A percentile compares a stretch with the other conserved stretches of the same genome.
These are phyloP conservation scores for Amblyteles armatorius DNA, from an alignment of 2,888 invertebrate species.

Conservation along the genomic window DNA sequence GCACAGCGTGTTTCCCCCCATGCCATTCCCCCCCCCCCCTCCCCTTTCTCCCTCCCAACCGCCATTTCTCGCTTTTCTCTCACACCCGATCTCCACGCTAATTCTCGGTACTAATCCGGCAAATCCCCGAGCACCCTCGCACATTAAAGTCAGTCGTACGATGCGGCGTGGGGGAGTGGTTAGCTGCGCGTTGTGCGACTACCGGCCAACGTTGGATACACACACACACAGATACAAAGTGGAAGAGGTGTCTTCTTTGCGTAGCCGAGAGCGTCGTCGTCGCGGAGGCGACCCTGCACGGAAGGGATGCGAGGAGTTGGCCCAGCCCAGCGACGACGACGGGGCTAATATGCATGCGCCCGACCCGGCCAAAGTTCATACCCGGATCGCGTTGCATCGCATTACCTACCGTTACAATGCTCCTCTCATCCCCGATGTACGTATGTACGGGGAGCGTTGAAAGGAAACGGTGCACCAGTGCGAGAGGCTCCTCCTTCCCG, in stretches of 20 bases:
- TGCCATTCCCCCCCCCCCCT: neutral
- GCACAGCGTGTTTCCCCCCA: conserved; percentile 54
- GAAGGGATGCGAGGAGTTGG: conserved; percentile 21
- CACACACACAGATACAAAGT: conserved; percentile 23
- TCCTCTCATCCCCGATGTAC: conserved; percentile 13
- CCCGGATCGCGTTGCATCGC: conserved; percentile 76
- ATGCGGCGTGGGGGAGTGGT: conserved; percentile 26
- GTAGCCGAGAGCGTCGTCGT: conserved; percentile 19
- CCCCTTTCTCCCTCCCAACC: conserved; percentile 17
- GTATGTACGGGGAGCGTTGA: conserved; percentile 24
- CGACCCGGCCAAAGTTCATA: conserved; percentile 76
- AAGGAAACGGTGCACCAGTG: conserved; percentile 6
- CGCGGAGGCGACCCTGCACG: neutral
- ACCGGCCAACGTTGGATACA: conserved; percentile 58
- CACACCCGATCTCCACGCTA: conserved; percentile 73
- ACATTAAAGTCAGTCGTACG: conserved; percentile 78
- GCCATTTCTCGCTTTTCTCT: conserved; percentile 51
- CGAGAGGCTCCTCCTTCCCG: conserved; percentile 29
- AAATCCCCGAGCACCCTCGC: conserved; percentile 79
- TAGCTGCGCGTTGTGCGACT: conserved; percentile 33
- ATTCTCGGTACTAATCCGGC: conserved; percentile 79
- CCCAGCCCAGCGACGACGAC: conserved; percentile 67
- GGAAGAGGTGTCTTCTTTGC: conserved; percentile 6
- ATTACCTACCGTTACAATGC: conserved; percentile 76
- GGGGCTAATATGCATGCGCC: conserved; percentile 78